These are phyloP conservation scores for Sitta carolinensis DNA, from an alignment of 2,797 vertebrate genomes.

Conservation along the genomic window DNA sequence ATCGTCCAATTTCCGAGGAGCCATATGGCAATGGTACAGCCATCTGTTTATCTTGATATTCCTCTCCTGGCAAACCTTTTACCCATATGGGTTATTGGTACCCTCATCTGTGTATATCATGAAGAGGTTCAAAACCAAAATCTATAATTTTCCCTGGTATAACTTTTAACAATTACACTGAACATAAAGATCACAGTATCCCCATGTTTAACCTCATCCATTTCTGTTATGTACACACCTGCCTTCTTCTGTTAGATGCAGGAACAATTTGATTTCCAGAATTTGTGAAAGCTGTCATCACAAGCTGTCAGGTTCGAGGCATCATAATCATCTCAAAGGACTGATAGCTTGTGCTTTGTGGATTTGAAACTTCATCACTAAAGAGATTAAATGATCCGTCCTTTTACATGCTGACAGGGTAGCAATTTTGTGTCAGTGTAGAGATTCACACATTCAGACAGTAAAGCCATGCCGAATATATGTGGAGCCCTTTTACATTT, in stretches of 20 bases:
- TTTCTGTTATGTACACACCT: slow-evolving; percentile 57
- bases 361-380: slow-evolving; percentile 71
- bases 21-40: slow-evolving; percentile 74
- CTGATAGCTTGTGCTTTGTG: slow-evolving; percentile 66
- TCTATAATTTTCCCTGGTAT: slow-evolving; percentile 50
- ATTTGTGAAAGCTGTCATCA: slow-evolving; percentile 68
- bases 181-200: slow-evolving; percentile 60
- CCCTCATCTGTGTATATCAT: slow-evolving; percentile 71
- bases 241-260: slow-evolving; percentile 47
- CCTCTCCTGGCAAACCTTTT: slow-evolving; percentile 74
- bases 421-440: slow-evolving; percentile 71
- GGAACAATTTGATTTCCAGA: slow-evolving; percentile 61
- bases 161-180: slow-evolving; percentile 58
- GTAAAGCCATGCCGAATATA: slow-evolving; percentile 41
- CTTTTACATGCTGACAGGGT: slow-evolving; percentile 72
- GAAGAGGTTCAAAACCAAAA: slow-evolving; percentile 57
- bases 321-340: slow-evolving; percentile 71
- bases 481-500: slow-evolving; percentile 37
- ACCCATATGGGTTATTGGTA: slow-evolving; percentile 75
- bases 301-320: slow-evolving; percentile 60
- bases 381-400: slow-evolving; percentile 73
- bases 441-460: slow-evolving; percentile 63
- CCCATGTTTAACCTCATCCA: slow-evolving; percentile 44
- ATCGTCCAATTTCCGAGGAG: slow-evolving; percentile 54
- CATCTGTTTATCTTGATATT: slow-evolving; percentile 77